A percentile compares a stretch with the other conserved stretches of the same genome.
Conservation (phyloP, 2,888 invertebrate genomes). For the Scaptomyza tumidula region DNA sequence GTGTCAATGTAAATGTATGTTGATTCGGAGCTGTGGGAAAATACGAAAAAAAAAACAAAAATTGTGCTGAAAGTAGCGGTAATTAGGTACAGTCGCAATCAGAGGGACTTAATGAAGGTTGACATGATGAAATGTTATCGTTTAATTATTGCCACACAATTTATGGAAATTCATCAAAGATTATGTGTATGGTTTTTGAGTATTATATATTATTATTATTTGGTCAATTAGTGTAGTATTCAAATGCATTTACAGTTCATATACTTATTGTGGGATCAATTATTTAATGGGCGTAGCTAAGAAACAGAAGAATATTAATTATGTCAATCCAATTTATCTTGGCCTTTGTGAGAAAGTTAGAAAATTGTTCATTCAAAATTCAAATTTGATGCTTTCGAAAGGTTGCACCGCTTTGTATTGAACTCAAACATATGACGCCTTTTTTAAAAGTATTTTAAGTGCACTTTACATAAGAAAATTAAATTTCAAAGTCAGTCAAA, state of each 20-base stretch:
- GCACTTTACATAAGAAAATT: background rate
- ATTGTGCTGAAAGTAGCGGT: constrained; percentile 42
- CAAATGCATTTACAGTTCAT: constrained; percentile 2
- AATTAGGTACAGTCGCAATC: constrained; percentile 55
- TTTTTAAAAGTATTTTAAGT: constrained; percentile 4
- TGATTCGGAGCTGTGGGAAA: constrained; percentile 41
- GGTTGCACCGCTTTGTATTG: no score
- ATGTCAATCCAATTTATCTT: background rate
- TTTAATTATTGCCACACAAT: constrained; percentile 73
- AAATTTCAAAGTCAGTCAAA: constrained; percentile 31
- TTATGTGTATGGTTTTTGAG: constrained; percentile 36
- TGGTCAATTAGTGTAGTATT: constrained; percentile 20
- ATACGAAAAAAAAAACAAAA: background rate
- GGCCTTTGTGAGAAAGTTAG: no score
- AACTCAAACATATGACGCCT: background rate
- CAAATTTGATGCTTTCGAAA: background rate
- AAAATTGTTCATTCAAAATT: no score
- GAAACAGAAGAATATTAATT: background rate
- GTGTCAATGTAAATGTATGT: constrained; percentile 41
- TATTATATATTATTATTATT: constrained; percentile 11
- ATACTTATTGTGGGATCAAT: constrained; percentile 12
- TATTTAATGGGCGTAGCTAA: background rate
- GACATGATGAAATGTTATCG: constrained; percentile 64
- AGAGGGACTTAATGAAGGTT: constrained; percentile 57
- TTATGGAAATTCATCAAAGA: constrained; percentile 74